These are phyloP conservation scores for Pangasianodon hypophthalmus DNA, from an alignment of 2,113 vertebrate species.

Conservation along the genomic window DNA sequence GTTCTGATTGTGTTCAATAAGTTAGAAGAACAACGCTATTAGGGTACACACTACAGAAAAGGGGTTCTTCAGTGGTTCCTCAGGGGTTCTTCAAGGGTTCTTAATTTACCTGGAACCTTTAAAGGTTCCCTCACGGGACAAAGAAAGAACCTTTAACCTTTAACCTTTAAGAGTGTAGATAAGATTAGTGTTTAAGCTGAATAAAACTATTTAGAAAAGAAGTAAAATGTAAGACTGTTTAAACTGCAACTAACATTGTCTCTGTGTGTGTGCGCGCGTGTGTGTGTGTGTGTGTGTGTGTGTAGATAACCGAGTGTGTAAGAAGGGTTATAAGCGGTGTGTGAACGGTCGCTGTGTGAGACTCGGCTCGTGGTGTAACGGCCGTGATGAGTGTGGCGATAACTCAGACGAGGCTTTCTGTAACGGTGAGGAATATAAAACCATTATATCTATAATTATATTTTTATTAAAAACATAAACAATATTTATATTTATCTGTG, in stretches of 20 bases:
- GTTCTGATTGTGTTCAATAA: too few species aligned
- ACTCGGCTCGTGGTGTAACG: conserved; percentile 87
- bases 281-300: conserved; percentile 39
- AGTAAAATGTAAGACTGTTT: not conserved
- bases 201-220: not conserved
- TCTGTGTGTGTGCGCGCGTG: conserved; percentile 33
- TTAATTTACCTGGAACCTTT: not conserved
- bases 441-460: not conserved
- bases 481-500: not conserved
- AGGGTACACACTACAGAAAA: not conserved
- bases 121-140: not conserved
- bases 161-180: not conserved
- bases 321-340: conserved; percentile 90
- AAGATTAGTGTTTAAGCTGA: not conserved
- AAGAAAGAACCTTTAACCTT: not conserved
- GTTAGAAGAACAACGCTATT: not conserved
- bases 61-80: not conserved
- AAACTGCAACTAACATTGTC: not conserved
- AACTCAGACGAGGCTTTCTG: conserved; percentile 92
- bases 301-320: conserved; percentile 88
- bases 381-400: conserved; percentile 87
- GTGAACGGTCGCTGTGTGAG: conserved; percentile 87
- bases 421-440: conserved; percentile 81
- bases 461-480: not conserved
- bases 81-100: not conserved